Conservation (phyloP, 1,140 invertebrate species). For the Orchesella cincta region DNA sequence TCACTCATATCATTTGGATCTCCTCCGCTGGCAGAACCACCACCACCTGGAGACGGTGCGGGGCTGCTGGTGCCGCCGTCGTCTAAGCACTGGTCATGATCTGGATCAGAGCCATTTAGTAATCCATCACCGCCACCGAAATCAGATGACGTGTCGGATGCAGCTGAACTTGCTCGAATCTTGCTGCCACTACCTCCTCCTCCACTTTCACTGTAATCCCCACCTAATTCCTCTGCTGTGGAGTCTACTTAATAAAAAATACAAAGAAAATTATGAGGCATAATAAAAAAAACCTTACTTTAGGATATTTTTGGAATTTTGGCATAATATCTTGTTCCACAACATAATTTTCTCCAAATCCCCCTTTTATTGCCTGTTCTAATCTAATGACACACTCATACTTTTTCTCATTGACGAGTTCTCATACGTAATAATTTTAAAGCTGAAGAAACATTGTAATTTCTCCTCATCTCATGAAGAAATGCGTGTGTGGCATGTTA, state of each 20-base stretch:
- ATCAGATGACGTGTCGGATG: conserved; percentile 50
- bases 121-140: conserved; percentile 47
- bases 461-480: too few relatives aligned
- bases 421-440: too few relatives aligned
- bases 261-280: neutral
- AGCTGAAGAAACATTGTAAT: too few relatives aligned
- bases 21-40: conserved; percentile 41
- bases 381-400: too few relatives aligned
- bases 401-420: too few relatives aligned
- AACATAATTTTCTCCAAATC: too few relatives aligned
- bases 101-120: conserved; percentile 33
- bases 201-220: conserved; percentile 9
- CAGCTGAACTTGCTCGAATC: conserved; percentile 25
- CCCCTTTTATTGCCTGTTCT: too few relatives aligned
- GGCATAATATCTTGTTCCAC: too few relatives aligned
- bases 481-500: conserved; percentile 11
- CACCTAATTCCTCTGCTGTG: neutral
- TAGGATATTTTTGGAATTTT: too few relatives aligned
- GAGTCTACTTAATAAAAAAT: neutral
- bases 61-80: neutral
- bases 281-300: neutral
- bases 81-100: conserved; percentile 28
- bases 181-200: neutral
- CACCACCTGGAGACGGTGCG: conserved; percentile 33
- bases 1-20: conserved; percentile 50